These are phyloP conservation scores for Caenorhabditis doughertyi DNA, from an alignment of 2,888 invertebrate genomes.

Conservation along the genomic window DNA sequence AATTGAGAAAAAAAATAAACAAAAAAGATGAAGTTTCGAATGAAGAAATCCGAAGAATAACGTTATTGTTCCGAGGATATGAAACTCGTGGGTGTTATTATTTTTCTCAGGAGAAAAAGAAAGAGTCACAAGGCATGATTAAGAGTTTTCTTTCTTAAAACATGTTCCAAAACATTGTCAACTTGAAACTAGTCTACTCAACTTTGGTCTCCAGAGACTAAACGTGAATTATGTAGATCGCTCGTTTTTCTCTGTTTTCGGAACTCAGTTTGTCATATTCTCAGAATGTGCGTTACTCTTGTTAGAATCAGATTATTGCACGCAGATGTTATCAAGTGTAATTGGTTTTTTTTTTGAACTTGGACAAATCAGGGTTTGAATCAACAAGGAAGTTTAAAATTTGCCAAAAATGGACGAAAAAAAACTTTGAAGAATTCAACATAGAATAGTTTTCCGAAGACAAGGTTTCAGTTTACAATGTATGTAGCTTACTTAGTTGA, in stretches of 20 bases:
- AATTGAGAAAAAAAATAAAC: conserved; percentile 37
- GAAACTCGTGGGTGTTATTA: conserved; percentile 31
- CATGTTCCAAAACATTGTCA: conserved; percentile 31
- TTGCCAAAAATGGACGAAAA: too few species aligned
- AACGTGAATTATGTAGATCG: conserved; percentile 10
- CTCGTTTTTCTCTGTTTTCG: background rate
- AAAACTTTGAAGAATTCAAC: too few species aligned
- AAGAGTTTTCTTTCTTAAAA: conserved; percentile 4
- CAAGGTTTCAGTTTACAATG: too few species aligned
- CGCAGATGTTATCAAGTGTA: background rate
- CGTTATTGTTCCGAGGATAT: conserved; percentile 8
- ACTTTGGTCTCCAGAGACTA: conserved; percentile 9
- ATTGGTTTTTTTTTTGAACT: background rate
- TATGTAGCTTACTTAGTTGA: too few species aligned
- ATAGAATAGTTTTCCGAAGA: too few species aligned
- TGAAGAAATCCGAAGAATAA: background rate
- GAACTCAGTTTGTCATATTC: background rate
- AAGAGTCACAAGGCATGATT: conserved; percentile 19
- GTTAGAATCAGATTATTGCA: background rate
- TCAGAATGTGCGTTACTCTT: background rate
- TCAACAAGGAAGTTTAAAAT: too few species aligned
- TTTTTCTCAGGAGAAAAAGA: conserved; percentile 4
- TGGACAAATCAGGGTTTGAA: too few species aligned
- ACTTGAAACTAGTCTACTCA: conserved; percentile 11
- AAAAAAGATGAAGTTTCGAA: conserved; percentile 31